A percentile compares a stretch with the other conserved stretches of the same genome.
These are phyloP conservation scores for Vidua chalybeata DNA, from an alignment of 2,113 vertebrate genomes.

Conservation along the genomic window DNA sequence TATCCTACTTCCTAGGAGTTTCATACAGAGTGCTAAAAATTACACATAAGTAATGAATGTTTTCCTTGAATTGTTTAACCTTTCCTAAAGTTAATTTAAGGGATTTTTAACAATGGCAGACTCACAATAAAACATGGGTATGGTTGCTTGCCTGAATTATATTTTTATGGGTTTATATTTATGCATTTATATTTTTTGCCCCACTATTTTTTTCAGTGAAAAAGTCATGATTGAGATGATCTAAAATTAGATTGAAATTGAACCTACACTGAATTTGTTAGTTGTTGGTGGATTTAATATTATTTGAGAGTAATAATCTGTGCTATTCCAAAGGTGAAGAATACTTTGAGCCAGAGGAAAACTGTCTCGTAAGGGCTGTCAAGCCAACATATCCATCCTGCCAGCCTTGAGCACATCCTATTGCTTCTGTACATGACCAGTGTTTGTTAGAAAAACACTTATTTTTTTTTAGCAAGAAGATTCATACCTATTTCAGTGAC, in stretches of 20 bases:
- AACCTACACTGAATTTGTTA: not conserved
- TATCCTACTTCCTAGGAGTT: accelerated
- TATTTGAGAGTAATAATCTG: not conserved
- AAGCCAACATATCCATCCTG: not conserved
- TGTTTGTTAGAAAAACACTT: not conserved
- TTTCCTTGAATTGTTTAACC: not conserved
- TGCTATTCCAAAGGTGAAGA: not conserved
- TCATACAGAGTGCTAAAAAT: not conserved
- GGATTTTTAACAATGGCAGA: not conserved
- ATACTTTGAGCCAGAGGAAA: not conserved
- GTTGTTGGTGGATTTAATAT: not conserved
- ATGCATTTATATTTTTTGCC: not conserved
- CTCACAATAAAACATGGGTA: not conserved
- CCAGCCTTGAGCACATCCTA: not conserved
- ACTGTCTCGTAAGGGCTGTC: not conserved
- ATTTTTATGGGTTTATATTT: not conserved
- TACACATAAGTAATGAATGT: not conserved
- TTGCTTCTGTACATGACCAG: not conserved
- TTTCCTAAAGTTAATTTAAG: not conserved
- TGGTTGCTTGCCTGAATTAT: not conserved
- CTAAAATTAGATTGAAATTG: not conserved
- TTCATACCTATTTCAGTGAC: not conserved
- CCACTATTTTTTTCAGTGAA: not conserved
- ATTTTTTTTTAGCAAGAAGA: not conserved
- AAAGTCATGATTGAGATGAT: not conserved